Conservation (phyloP, 2,113 vertebrate genomes). For the Misgurnus anguillicaudatus region DNA sequence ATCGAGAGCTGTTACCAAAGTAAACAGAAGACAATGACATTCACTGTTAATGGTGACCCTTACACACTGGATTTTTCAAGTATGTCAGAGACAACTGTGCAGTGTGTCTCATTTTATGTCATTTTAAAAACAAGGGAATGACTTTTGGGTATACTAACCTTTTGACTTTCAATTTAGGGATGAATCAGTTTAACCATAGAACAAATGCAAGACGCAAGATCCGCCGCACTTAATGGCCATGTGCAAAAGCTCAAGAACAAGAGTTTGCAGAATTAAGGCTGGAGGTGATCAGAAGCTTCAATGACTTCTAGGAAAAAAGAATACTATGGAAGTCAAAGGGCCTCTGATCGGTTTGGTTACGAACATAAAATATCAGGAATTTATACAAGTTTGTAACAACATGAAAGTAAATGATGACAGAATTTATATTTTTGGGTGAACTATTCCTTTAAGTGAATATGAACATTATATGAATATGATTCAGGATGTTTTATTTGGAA, state of each 20-base stretch:
- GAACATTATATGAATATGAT: neutral
- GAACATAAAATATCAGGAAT: too few species aligned
- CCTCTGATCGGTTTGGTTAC: too few species aligned
- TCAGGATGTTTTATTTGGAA: neutral
- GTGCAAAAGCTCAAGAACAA: too few species aligned
- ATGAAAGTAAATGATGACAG: too few species aligned
- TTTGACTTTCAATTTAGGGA: conserved; percentile 52
- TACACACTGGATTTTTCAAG: conserved; percentile 67
- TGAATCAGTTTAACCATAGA: conserved; percentile 61
- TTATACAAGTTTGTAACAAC: too few species aligned
- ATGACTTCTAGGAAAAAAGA: neutral
- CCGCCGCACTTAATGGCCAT: conserved; percentile 42
- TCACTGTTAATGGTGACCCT: conserved; percentile 46
- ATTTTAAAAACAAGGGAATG: neutral
- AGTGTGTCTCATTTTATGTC: neutral
- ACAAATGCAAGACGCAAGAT: conserved; percentile 47
- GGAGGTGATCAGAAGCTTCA: neutral
- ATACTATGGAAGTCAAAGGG: neutral
- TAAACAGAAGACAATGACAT: conserved; percentile 42
- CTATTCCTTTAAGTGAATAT: neutral
- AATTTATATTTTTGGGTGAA: too few species aligned
- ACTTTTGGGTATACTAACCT: neutral
- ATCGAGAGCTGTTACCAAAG: conserved; percentile 64
- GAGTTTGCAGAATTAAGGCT: neutral
- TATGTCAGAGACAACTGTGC: conserved; percentile 32